Evolutionary conservation across 2,888 invertebrate species (phyloP), one percentile per base, ranked within the genome.

Genomic region (Calameuta pallipes): DNA sequence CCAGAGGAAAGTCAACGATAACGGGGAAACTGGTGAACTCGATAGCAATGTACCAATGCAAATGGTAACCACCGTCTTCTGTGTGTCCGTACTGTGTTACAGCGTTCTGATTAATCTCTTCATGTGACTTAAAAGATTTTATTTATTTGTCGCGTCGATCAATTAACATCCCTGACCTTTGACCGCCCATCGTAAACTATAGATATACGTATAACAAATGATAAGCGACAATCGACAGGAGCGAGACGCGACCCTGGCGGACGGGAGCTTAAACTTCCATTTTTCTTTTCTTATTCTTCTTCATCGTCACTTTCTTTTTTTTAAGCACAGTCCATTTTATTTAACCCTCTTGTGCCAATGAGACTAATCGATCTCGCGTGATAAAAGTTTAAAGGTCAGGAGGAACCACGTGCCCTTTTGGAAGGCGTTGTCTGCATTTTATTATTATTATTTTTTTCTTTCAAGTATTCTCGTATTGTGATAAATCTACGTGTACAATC

Each of bases 11-110:
- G 30, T 33, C 70, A 79, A 82, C 31, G 82, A 82, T 76, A 79
- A 80, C 68, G 76, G 78, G 76, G 87, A 86, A 82, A 81, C 83
- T 83, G 80, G 82, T 76, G 85, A 85, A 82, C 85, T 84, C 81
- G 85, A 87, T 85, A 86, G 87, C 87, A 88, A 87, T 89, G 85
- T 89, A 89, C 90, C 91, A 82, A 88, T 91, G 89, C 87, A 90
- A 89, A 91, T 91, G 91, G 90, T 91, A 90, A 91, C 91, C 87
- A 91, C 91, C 88, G 90, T 90, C 85, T 88, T 91, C 87, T 91
- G 91, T 91, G 89, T 91, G 86, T 91, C 91, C 87, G 90, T 91
- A 87, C 87, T 91, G 87, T 91, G 89, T 91, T 91, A 91, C 86
- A 90, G 91, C 90, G 88, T 91, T 86, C 87, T 91, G 88, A 91